Conservation (phyloP, 2,113 vertebrate species). For the Passer montanus region DNA sequence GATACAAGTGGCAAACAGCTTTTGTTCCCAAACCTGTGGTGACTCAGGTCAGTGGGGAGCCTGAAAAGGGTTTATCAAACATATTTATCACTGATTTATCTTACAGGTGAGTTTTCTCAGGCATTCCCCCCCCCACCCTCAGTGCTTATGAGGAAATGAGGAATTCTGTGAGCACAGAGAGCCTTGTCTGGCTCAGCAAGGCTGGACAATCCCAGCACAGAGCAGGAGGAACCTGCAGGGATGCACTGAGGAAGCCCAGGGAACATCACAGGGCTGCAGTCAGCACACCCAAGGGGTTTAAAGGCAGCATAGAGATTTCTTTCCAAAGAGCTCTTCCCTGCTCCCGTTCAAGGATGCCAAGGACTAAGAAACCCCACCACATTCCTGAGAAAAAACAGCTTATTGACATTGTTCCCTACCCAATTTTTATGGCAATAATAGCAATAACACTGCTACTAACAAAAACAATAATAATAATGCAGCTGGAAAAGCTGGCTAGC, state of each 20-base stretch:
- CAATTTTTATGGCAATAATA: neutral
- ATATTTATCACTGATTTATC: neutral
- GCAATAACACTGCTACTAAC: neutral
- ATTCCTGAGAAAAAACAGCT: neutral
- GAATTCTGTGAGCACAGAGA: neutral
- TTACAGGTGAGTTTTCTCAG: neutral
- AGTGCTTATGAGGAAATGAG: neutral
- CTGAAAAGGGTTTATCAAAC: neutral
- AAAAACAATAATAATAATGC: neutral
- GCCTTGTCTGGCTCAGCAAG: neutral
- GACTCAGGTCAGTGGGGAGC: neutral
- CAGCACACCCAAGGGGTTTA: neutral
- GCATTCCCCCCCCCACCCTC: accelerated
- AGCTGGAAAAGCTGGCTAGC: neutral
- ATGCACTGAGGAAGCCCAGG: neutral
- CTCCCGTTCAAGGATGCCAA: neutral
- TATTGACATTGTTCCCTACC: neutral
- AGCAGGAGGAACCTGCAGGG: neutral
- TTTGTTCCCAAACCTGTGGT: neutral
- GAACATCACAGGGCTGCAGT: neutral
- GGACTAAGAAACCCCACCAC: neutral
- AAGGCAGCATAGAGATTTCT: neutral
- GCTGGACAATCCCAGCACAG: neutral
- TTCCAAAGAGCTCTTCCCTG: neutral
- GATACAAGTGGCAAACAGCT: neutral